Evolutionary conservation across 2,113 vertebrate genomes (phyloP).

Genomic region (Oryzias curvinotus): DNA sequence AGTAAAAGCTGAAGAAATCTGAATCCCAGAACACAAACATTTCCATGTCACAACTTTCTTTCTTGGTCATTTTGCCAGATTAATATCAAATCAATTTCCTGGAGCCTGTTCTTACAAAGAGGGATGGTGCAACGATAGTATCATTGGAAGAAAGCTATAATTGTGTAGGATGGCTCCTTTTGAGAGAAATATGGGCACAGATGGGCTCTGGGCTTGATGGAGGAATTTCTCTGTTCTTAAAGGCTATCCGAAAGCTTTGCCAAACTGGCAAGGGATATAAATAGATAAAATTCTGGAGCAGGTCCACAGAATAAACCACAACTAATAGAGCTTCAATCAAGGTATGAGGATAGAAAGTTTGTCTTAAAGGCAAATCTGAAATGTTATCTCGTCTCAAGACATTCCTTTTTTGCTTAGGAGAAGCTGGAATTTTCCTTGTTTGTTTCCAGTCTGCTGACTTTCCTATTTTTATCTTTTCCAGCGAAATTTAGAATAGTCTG

Average conservation of each 20-base stretch:
- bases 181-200: constrained; percentile 64
- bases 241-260: constrained; percentile 61
- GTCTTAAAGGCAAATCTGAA: constrained; percentile 35
- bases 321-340: constrained; percentile 29
- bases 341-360: constrained; percentile 14
- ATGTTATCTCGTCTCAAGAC: constrained; percentile 11
- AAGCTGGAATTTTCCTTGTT: constrained; percentile 1
- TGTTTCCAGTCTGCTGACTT: constrained; percentile 5
- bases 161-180: constrained; percentile 62
- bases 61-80: constrained; percentile 64
- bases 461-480: not conserved
- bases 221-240: constrained; percentile 68
- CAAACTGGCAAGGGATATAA: constrained; percentile 69
- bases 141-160: constrained; percentile 57
- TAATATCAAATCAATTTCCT: constrained; percentile 73
- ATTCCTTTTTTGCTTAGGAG: not conserved
- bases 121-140: constrained; percentile 59
- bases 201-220: constrained; percentile 69
- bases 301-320: constrained; percentile 53
- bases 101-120: constrained; percentile 60
- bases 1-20: not conserved
- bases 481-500: too few species aligned
- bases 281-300: constrained; percentile 56
- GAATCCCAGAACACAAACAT: constrained; percentile 42
- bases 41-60: constrained; percentile 59